A percentile compares a stretch with the other conserved stretches of the same genome.
These are phyloP conservation scores for Myathropa florea DNA, from an alignment of 2,888 invertebrate species.

Conservation along the genomic window DNA sequence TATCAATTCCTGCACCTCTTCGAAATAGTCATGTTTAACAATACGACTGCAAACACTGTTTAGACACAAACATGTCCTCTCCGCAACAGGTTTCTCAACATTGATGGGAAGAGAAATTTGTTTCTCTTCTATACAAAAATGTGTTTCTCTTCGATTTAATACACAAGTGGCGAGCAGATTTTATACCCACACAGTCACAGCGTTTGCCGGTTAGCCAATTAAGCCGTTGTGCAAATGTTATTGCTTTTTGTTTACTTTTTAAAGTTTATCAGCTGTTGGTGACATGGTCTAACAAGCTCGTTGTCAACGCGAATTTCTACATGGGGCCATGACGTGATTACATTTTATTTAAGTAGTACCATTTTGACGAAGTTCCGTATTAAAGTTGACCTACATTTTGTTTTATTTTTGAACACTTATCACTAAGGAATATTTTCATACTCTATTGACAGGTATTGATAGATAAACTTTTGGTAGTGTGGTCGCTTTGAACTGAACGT, in stretches of 20 bases:
- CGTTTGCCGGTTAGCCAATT: slow-evolving; percentile 2
- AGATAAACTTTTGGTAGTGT: background rate
- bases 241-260: background rate
- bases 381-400: background rate
- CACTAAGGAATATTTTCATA: background rate
- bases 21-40: no score
- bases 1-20: no score
- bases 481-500: no score
- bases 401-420: background rate
- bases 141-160: no score
- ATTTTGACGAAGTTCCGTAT: no score
- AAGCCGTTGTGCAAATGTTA: background rate
- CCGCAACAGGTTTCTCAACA: background rate
- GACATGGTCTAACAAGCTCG: no score
- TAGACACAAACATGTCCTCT: background rate
- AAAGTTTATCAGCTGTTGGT: background rate
- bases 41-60: background rate
- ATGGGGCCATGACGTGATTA: background rate
- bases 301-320: background rate
- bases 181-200: background rate
- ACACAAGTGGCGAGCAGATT: background rate
- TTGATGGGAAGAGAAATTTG: background rate
- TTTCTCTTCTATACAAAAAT: background rate
- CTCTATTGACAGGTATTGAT: background rate
- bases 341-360: background rate